Conservation (phyloP, 2,113 vertebrate species). For the Oenanthe melanoleuca region DNA sequence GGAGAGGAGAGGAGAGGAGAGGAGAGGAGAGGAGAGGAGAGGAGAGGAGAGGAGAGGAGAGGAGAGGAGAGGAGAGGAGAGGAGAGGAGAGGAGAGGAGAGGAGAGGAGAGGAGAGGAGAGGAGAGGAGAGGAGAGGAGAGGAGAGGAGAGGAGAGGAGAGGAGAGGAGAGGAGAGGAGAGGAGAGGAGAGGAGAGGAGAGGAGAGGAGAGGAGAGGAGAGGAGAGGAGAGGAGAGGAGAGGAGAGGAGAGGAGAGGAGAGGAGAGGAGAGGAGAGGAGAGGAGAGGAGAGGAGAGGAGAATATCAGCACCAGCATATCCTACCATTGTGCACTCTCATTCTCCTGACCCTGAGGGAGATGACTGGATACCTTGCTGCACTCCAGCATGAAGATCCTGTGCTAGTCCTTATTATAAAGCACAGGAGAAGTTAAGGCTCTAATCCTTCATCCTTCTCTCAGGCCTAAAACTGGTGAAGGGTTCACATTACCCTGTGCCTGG, state of each 20-base stretch:
- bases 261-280: too few species aligned
- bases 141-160: neutral
- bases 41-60: neutral
- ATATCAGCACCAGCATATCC: neutral
- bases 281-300: neutral
- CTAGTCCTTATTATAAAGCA: neutral
- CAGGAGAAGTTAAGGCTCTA: neutral
- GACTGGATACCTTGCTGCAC: neutral
- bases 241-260: neutral
- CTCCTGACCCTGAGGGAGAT: neutral
- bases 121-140: neutral
- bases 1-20: neutral
- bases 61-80: neutral
- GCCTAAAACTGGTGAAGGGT: neutral
- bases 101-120: neutral
- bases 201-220: neutral
- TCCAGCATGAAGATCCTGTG: neutral
- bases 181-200: neutral
- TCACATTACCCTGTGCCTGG: neutral
- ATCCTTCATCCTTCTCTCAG: neutral
- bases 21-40: neutral
- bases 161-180: neutral
- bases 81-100: neutral
- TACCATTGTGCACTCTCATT: neutral
- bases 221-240: neutral